phyloP scores from a whole-genome alignment of 1,140 invertebrate species.

The Stegodyphus dumicola region DNA sequence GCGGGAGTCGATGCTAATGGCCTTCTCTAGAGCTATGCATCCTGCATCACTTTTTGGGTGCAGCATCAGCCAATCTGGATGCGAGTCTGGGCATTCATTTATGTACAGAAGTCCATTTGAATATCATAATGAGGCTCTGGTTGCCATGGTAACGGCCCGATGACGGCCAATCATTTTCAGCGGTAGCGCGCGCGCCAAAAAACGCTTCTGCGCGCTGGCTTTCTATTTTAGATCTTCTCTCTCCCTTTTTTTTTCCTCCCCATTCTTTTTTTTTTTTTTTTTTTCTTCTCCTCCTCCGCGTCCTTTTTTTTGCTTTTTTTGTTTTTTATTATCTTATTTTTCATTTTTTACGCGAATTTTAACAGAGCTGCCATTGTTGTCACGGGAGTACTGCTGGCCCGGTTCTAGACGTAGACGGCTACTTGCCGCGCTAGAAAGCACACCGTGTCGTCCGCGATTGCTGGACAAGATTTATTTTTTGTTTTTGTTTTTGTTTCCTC shows the following conservation, averaged over 20 bases:
- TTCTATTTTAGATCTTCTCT: constrained; percentile 23
- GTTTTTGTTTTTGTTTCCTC: constrained; percentile 4
- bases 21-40: constrained; percentile 11
- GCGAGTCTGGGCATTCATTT: constrained; percentile 48
- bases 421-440: constrained; percentile 7
- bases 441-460: neutral
- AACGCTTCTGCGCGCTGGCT: constrained; percentile 29
- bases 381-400: neutral
- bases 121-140: constrained; percentile 55
- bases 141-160: constrained; percentile 39
- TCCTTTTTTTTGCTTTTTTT: constrained; percentile 11
- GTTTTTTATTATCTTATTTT: constrained; percentile 1
- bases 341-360: constrained; percentile 33
- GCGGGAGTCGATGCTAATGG: constrained; percentile 50
- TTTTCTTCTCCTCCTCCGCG: neutral
- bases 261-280: neutral
- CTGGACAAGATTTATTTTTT: constrained; percentile 1
- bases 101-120: constrained; percentile 53
- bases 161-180: constrained; percentile 52
- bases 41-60: constrained; percentile 37
- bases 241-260: neutral
- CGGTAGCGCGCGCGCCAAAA: constrained; percentile 48
- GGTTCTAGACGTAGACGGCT: constrained; percentile 20
- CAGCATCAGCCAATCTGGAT: constrained; percentile 51
- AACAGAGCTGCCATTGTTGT: constrained; percentile 33